These are phyloP conservation scores for Drosophila peninsularis DNA, from an alignment of 2,888 invertebrate genomes.

Conservation along the genomic window DNA sequence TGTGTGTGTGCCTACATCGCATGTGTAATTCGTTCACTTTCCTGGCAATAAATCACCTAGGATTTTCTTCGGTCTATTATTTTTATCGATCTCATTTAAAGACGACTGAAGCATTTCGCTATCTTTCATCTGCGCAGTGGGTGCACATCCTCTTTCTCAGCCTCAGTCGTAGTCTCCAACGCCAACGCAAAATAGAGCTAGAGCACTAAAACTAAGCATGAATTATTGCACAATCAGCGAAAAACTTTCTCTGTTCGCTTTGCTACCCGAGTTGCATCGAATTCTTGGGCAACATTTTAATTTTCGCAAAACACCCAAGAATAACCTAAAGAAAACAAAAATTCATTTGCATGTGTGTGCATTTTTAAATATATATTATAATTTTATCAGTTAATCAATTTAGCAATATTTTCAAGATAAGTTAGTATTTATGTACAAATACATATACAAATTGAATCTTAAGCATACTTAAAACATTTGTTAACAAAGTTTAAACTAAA, in stretches of 20 bases:
- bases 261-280: slow-evolving; percentile 50
- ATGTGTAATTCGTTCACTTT: slow-evolving; percentile 68
- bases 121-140: slow-evolving; percentile 60
- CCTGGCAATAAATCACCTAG: slow-evolving; percentile 79
- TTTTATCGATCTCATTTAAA: slow-evolving; percentile 73
- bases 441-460: no score
- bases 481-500: no score
- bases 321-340: no score
- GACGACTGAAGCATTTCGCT: slow-evolving; percentile 68
- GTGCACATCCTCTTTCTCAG: slow-evolving; percentile 28
- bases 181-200: slow-evolving; percentile 34
- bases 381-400: no score
- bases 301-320: no score
- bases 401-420: no score
- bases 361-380: no score
- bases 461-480: no score
- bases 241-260: slow-evolving; percentile 65
- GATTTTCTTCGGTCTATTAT: slow-evolving; percentile 76
- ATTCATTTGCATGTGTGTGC: no score
- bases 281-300: slow-evolving; percentile 54
- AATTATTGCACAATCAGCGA: slow-evolving; percentile 78
- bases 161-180: slow-evolving; percentile 4
- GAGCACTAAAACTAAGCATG: slow-evolving; percentile 69
- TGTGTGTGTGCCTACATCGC: slow-evolving; percentile 39
- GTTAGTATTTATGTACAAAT: no score